Evolutionary conservation across 2,797 vertebrate genomes (phyloP).

Genomic region (Molossus molossus): DNA sequence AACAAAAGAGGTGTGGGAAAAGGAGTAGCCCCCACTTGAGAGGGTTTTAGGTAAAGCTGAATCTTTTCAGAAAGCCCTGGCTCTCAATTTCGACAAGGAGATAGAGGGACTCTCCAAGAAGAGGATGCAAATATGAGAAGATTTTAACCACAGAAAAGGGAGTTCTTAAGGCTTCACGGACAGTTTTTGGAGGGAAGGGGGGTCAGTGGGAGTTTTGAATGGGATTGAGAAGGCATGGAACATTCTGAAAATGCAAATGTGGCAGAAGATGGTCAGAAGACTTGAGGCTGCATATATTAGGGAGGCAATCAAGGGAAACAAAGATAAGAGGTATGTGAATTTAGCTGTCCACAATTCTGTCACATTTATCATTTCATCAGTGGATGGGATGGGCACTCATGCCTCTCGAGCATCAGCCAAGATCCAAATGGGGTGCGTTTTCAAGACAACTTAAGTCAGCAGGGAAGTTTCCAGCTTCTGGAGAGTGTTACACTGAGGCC

Average conservation of each 20-base stretch:
- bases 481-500: not conserved
- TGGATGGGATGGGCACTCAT: not conserved
- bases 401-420: not conserved
- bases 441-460: slow-evolving; percentile 11
- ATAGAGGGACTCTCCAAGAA: slow-evolving; percentile 27
- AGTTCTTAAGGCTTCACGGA: not conserved
- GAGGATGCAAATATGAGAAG: not conserved
- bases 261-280: slow-evolving; percentile 22
- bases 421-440: slow-evolving; percentile 7
- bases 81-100: slow-evolving; percentile 33
- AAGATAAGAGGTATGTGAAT: not conserved
- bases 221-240: not conserved
- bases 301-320: slow-evolving; percentile 34
- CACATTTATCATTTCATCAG: not conserved
- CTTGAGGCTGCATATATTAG: not conserved
- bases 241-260: slow-evolving; percentile 53
- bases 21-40: not conserved
- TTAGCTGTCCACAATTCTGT: slow-evolving; percentile 1
- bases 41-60: slow-evolving; percentile 17
- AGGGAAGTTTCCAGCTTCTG: not conserved
- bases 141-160: not conserved
- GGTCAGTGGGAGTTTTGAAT: slow-evolving; percentile 40
- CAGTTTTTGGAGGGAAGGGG: not conserved
- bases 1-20: not conserved
- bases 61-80: not conserved